These are phyloP conservation scores for Spheniscus mendiculus DNA, from an alignment of 2,113 vertebrate genomes.

Conservation along the genomic window DNA sequence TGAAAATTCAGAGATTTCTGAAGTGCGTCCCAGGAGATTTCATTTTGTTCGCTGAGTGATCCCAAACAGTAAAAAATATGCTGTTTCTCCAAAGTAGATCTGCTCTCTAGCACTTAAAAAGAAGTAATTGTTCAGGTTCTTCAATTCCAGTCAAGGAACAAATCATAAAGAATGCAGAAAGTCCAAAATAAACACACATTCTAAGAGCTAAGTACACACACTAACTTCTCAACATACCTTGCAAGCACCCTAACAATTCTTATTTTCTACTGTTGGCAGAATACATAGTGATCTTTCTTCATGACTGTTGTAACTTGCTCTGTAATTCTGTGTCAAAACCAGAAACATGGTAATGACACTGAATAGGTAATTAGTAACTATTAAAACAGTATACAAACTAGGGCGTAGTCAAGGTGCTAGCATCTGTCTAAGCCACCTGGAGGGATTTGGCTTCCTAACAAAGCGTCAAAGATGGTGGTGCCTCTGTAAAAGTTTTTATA, in stretches of 20 bases:
- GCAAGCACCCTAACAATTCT: not conserved
- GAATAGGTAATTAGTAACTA: conserved; percentile 79
- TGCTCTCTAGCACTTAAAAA: not conserved
- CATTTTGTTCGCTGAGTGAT: not conserved
- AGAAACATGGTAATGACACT: conserved; percentile 70
- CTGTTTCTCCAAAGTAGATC: not conserved
- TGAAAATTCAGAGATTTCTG: not conserved
- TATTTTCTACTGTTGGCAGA: conserved; percentile 49
- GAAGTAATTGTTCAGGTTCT: not conserved
- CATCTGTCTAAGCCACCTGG: conserved; percentile 75
- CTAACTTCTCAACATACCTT: not conserved
- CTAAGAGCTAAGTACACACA: not conserved
- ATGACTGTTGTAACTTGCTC: conserved; percentile 78
- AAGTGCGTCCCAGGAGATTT: not conserved
- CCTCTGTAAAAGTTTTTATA: conserved; percentile 65
- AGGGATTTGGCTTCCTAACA: conserved; percentile 78
- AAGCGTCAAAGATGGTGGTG: conserved; percentile 64
- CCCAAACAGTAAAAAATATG: fast-evolving
- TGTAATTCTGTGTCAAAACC: conserved; percentile 61
- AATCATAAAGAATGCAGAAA: not conserved
- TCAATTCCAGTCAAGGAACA: not conserved
- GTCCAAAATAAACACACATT: conserved; percentile 24
- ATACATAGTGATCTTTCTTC: conserved; percentile 44
- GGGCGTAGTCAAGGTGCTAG: conserved; percentile 70
- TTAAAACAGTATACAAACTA: conserved; percentile 78